These are phyloP conservation scores for Dendrocopos noguchii DNA, from an alignment of 2,113 vertebrate species.

Conservation along the genomic window DNA sequence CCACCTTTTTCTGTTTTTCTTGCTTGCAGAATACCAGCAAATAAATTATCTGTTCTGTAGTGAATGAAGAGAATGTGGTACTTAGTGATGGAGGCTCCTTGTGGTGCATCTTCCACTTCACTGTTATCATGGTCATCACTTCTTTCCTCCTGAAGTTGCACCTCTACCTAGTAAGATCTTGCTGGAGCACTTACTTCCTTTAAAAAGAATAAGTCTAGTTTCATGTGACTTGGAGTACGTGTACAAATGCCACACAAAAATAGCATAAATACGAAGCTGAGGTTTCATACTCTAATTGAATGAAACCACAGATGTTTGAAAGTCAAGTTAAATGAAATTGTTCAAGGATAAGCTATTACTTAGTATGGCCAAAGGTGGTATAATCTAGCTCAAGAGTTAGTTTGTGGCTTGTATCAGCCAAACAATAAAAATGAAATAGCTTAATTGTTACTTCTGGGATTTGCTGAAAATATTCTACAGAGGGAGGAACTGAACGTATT, in stretches of 20 bases:
- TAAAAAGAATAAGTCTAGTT: neutral
- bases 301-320: neutral
- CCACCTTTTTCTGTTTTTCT: neutral
- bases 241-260: neutral
- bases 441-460: slow-evolving; percentile 3
- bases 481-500: neutral
- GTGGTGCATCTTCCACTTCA: neutral
- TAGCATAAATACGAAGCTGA: neutral
- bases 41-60: neutral
- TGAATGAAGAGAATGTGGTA: neutral
- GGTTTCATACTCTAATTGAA: neutral
- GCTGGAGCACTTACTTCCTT: neutral
- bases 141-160: neutral
- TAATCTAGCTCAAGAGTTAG: neutral
- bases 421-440: neutral
- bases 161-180: neutral
- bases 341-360: neutral
- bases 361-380: neutral
- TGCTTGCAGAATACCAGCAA: neutral
- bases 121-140: accelerated
- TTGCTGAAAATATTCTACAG: neutral
- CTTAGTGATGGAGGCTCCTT: neutral
- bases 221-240: neutral
- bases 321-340: neutral
- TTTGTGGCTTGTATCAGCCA: neutral